Conservation (phyloP, 2,888 invertebrate species). For the Tenthredo distinguenda region DNA sequence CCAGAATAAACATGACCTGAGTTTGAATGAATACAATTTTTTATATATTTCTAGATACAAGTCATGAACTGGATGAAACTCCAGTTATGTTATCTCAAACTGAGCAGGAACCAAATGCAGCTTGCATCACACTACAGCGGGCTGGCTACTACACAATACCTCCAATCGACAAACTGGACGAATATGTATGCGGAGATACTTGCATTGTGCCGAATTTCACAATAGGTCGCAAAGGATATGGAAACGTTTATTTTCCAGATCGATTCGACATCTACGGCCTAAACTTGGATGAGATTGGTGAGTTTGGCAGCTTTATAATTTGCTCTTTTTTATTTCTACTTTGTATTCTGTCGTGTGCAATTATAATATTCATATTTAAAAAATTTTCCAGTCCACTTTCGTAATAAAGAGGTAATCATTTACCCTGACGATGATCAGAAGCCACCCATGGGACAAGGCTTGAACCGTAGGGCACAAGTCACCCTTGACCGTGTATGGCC, state of each 20-base stretch:
- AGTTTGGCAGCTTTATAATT: slow-evolving; percentile 61
- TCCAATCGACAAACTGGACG: slow-evolving; percentile 88
- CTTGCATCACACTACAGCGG: slow-evolving; percentile 88
- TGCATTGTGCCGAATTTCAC: slow-evolving; percentile 94
- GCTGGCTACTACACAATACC: slow-evolving; percentile 96
- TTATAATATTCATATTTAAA: neutral
- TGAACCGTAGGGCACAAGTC: slow-evolving; percentile 95
- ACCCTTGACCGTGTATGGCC: slow-evolving; percentile 98
- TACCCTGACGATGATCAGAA: slow-evolving; percentile 95
- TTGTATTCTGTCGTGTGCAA: neutral
- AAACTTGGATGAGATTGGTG: slow-evolving; percentile 92
- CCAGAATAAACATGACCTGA: neutral
- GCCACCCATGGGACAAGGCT: slow-evolving; percentile 91
- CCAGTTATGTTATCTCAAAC: slow-evolving; percentile 61
- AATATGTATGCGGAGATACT: slow-evolving; percentile 85
- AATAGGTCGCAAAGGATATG: slow-evolving; percentile 93
- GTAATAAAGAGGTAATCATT: slow-evolving; percentile 96
- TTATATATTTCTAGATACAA: slow-evolving; percentile 61
- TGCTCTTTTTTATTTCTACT: neutral
- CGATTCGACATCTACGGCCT: slow-evolving; percentile 91
- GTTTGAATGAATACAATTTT: neutral
- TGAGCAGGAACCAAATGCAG: slow-evolving; percentile 81
- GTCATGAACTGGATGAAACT: slow-evolving; percentile 67
- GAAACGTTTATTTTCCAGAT: slow-evolving; percentile 92
- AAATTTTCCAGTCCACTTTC: slow-evolving; percentile 87